Percentiles rank a stretch among this genome's conserved stretches.
These are phyloP conservation scores for Emydura subglobosa DNA, from an alignment of 2,113 vertebrate genomes.

Conservation along the genomic window DNA sequence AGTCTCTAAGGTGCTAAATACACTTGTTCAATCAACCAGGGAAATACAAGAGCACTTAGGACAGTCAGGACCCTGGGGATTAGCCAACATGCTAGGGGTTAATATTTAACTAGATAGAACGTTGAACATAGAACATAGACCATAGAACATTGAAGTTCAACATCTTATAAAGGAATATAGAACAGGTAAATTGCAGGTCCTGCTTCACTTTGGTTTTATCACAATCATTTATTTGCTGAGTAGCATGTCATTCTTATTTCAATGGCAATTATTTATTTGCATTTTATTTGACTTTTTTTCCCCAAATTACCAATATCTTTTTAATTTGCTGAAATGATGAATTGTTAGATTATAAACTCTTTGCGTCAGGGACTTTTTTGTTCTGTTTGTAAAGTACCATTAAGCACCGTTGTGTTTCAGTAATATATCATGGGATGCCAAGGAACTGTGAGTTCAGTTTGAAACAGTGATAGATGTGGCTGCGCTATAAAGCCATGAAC, in stretches of 20 bases:
- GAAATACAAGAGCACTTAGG: neutral
- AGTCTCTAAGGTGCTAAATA: neutral
- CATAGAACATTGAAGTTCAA: conserved; percentile 5
- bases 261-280: conserved; percentile 2
- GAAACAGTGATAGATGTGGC: neutral
- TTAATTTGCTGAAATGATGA: neutral
- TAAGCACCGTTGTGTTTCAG: neutral
- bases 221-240: neutral
- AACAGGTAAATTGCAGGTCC: neutral
- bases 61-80: neutral
- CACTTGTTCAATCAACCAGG: neutral
- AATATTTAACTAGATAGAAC: conserved; percentile 49
- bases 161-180: neutral
- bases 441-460: neutral
- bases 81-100: conserved; percentile 37
- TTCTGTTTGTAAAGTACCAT: neutral
- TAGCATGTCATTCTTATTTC: conserved; percentile 1
- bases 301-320: neutral
- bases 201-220: conserved; percentile 1
- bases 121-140: neutral
- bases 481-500: neutral
- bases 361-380: neutral
- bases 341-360: neutral
- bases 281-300: conserved; percentile 34
- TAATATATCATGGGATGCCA: neutral